These are phyloP conservation scores for Drosophila ironensis DNA, from an alignment of 1,140 invertebrate genomes.

Conservation along the genomic window DNA sequence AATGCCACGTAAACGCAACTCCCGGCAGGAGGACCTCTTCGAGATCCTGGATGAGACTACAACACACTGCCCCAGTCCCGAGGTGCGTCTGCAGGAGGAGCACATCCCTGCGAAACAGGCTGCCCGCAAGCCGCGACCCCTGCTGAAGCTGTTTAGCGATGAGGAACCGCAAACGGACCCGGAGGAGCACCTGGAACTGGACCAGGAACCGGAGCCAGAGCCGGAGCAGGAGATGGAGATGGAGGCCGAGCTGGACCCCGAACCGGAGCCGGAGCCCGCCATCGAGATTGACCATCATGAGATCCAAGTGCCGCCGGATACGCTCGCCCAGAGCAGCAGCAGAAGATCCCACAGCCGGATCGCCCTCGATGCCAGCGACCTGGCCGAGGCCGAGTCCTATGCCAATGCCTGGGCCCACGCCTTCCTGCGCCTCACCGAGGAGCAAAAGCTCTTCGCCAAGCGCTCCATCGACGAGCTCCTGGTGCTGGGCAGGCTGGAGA, in stretches of 20 bases:
- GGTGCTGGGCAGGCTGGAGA: conserved; percentile 52
- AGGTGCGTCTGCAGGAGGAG: neutral
- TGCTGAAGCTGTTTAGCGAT: conserved; percentile 44
- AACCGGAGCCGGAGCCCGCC: conserved; percentile 12
- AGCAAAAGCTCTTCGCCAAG: conserved; percentile 69
- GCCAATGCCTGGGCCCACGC: conserved; percentile 64
- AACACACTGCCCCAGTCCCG: too few relatives aligned
- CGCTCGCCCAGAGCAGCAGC: neutral
- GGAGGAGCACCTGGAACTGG: conserved; percentile 51
- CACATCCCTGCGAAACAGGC: neutral
- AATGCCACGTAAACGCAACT: too few relatives aligned
- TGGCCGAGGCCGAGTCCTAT: conserved; percentile 63
- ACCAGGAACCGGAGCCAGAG: conserved; percentile 12
- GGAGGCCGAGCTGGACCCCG: neutral
- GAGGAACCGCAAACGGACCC: too few relatives aligned
- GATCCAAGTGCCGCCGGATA: conserved; percentile 4
- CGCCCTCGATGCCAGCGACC: conserved; percentile 46
- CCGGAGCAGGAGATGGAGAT: conserved; percentile 41
- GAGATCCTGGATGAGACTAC: neutral
- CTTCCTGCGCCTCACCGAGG: conserved; percentile 60
- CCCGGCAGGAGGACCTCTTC: too few relatives aligned
- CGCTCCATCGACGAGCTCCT: conserved; percentile 67
- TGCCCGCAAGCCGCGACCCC: conserved; percentile 23
- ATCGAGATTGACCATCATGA: conserved; percentile 36
- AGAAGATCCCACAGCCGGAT: too few relatives aligned